A percentile compares a stretch with the other conserved stretches of the same genome.
These are phyloP conservation scores for Pemphredon lugubris DNA, from an alignment of 2,888 invertebrate genomes.

Conservation along the genomic window DNA sequence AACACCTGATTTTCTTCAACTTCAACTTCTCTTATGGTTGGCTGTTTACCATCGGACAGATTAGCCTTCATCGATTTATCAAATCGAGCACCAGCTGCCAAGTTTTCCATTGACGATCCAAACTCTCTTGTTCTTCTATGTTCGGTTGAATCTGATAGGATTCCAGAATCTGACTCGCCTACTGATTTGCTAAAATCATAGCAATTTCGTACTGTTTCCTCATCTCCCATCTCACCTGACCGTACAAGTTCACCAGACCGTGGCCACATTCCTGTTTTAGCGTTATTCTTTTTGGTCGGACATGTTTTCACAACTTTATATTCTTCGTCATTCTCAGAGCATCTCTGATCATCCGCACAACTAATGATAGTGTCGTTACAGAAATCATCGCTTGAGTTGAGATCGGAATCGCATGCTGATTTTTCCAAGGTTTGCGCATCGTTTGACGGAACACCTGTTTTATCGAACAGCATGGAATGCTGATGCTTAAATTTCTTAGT, in stretches of 20 bases:
- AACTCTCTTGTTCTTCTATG: no score
- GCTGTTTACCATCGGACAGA: no score
- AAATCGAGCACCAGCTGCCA: not conserved
- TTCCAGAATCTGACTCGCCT: not conserved
- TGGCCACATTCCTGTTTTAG: no score
- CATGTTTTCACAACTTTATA: not conserved
- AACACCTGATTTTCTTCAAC: no score
- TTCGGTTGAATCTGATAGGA: not conserved
- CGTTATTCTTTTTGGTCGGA: no score
- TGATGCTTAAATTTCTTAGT: conserved; percentile 20
- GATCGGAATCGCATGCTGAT: not conserved
- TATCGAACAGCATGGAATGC: conserved; percentile 1
- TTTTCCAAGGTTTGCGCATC: not conserved
- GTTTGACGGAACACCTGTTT: not conserved
- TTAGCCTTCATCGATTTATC: not conserved
- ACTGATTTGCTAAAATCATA: not conserved
- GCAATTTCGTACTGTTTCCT: not conserved
- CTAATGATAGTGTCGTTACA: not conserved
- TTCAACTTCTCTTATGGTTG: no score
- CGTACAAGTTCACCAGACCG: not conserved
- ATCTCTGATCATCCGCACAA: no score
- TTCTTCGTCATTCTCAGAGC: not conserved
- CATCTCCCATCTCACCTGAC: conserved; percentile 1
- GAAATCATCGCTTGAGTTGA: not conserved
- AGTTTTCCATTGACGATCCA: not conserved